phyloP scores from a whole-genome alignment of 2,113 vertebrate genomes.

The Mixornis gularis region DNA sequence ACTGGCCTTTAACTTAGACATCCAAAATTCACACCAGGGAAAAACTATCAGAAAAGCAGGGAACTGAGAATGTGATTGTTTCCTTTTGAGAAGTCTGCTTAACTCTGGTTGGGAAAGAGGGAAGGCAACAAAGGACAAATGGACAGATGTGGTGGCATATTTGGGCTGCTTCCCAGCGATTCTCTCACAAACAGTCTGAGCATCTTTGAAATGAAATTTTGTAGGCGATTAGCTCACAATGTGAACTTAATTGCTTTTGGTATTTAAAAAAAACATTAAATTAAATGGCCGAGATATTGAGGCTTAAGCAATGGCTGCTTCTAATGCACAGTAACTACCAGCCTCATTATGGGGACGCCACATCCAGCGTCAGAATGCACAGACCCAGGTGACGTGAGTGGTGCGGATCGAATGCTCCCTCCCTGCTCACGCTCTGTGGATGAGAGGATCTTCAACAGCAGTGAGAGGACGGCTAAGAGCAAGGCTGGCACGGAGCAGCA shows the following conservation, averaged over 20 bases:
- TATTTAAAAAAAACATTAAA: slow-evolving; percentile 67
- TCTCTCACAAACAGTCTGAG: slow-evolving; percentile 52
- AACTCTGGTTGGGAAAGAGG: background rate
- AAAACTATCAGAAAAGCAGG: background rate
- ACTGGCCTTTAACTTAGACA: background rate
- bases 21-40: background rate
- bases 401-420: background rate
- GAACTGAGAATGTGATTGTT: background rate
- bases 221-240: slow-evolving; percentile 65
- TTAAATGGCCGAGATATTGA: slow-evolving; percentile 64
- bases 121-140: background rate
- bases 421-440: background rate
- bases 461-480: background rate
- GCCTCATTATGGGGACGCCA: slow-evolving; percentile 27
- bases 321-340: slow-evolving; percentile 44
- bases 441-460: background rate
- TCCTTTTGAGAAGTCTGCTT: background rate
- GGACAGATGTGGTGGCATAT: background rate
- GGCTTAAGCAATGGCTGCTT: slow-evolving; percentile 57
- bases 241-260: slow-evolving; percentile 68
- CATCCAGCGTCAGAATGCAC: background rate
- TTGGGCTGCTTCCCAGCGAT: background rate
- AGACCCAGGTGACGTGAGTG: background rate
- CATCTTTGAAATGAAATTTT: slow-evolving; percentile 66
- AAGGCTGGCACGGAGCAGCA: background rate